Percentiles rank a stretch among this genome's conserved stretches.
Evolutionary conservation across 2,797 vertebrate genomes (phyloP).

Genomic region (Echeneis naucrates): DNA sequence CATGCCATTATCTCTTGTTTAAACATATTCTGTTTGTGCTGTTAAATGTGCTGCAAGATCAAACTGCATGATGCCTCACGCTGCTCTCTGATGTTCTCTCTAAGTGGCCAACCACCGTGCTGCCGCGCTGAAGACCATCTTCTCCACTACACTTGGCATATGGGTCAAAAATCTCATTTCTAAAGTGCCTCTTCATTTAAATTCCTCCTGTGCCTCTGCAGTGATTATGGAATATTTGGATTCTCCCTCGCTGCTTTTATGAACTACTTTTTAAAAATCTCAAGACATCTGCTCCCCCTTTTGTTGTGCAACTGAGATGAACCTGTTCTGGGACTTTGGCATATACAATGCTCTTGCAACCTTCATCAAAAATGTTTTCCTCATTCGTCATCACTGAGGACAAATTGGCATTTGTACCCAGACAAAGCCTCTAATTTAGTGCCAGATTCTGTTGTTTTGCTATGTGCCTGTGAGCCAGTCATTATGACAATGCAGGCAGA

Average conservation of each 20-base stretch:
- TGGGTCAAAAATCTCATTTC: slow-evolving; percentile 30
- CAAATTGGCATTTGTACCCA: background rate
- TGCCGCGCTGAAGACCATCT: slow-evolving; percentile 1
- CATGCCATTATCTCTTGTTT: background rate
- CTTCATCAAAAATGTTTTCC: background rate
- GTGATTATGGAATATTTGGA: slow-evolving; percentile 37
- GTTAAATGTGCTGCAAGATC: background rate
- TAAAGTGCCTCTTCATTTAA: slow-evolving; percentile 48
- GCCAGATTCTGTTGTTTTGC: slow-evolving; percentile 10
- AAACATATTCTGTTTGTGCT: slow-evolving; percentile 16
- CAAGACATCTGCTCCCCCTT: slow-evolving; percentile 32
- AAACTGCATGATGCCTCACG: slow-evolving; percentile 22
- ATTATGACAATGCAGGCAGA: background rate
- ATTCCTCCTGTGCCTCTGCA: slow-evolving; percentile 20
- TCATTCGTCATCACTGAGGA: background rate
- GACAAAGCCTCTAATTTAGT: background rate
- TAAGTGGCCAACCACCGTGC: slow-evolving; percentile 31
- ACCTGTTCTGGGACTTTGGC: background rate
- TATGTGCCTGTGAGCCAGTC: slow-evolving; percentile 6
- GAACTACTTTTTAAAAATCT: slow-evolving; percentile 25
- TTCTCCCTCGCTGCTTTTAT: slow-evolving; percentile 23
- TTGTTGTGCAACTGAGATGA: slow-evolving; percentile 11
- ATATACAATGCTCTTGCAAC: background rate
- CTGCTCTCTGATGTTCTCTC: slow-evolving; percentile 17
- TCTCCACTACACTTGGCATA: slow-evolving; percentile 12